A percentile compares a stretch with the other conserved stretches of the same genome.
Conservation (phyloP, 35 echinoderm and acorn worm species). For the Amphiura filiformis region DNA sequence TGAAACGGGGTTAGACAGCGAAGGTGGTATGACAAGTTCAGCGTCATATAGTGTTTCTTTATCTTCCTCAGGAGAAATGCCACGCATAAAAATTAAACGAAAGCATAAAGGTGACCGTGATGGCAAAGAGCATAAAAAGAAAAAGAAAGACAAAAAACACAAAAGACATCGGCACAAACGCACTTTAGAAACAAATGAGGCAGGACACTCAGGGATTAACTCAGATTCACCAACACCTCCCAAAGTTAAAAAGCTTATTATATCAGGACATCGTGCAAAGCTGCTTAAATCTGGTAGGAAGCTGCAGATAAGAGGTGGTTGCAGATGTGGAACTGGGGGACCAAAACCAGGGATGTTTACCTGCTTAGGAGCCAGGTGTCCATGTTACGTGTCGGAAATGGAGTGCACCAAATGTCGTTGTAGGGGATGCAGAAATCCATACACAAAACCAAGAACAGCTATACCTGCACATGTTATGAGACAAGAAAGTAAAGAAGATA, state of each 20-base stretch:
- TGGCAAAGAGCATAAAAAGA: not conserved
- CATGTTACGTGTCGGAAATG: constrained; percentile 73
- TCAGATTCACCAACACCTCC: not conserved
- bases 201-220: not conserved
- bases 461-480: not conserved
- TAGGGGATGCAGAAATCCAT: constrained; percentile 83
- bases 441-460: not conserved
- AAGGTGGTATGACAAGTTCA: not conserved
- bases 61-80: constrained; percentile 17
- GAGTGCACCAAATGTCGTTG: constrained; percentile 71
- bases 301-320: constrained; percentile 45
- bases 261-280: constrained; percentile 79
- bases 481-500: constrained; percentile 20
- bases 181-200: not conserved
- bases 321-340: constrained; percentile 82
- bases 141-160: constrained; percentile 34
- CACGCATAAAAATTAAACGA: constrained; percentile 45
- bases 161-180: constrained; percentile 20
- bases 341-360: constrained; percentile 55
- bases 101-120: constrained; percentile 10
- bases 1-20: not conserved
- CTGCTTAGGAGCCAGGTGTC: constrained; percentile 72
- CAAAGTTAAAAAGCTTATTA: constrained; percentile 44
- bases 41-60: constrained; percentile 45
- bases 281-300: constrained; percentile 58